A percentile compares a stretch with the other conserved stretches of the same genome.
These are phyloP conservation scores for Caenorhabditis sp. DNA, from an alignment of 2,888 invertebrate species.

Conservation along the genomic window DNA sequence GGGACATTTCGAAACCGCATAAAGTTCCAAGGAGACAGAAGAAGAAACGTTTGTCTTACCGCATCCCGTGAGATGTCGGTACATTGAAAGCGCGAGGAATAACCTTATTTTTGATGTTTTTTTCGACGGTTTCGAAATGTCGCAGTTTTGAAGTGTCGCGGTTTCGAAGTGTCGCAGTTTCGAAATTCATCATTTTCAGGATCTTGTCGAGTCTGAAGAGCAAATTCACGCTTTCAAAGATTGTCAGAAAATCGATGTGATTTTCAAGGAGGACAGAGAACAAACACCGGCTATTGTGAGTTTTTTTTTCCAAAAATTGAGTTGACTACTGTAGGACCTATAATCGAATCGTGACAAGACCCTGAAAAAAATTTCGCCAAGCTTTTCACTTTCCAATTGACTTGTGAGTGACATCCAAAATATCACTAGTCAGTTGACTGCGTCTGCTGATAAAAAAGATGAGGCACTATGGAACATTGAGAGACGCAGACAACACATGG, in stretches of 20 bases:
- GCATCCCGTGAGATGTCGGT: no score
- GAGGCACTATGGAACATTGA: neutral
- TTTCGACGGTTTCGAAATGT: no score
- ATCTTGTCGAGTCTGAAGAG: slow-evolving; percentile 45
- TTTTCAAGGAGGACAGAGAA: slow-evolving; percentile 35
- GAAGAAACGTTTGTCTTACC: no score
- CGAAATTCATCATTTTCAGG: no score
- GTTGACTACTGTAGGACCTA: neutral
- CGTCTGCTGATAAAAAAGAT: neutral
- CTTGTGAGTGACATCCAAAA: slow-evolving; percentile 16
- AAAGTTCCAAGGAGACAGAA: no score
- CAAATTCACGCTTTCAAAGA: slow-evolving; percentile 52
- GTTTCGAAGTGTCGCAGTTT: no score
- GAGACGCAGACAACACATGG: neutral
- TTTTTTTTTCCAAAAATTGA: neutral
- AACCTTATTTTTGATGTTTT: no score
- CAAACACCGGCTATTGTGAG: slow-evolving; percentile 29
- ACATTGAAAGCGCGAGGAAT: no score
- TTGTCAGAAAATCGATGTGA: slow-evolving; percentile 56
- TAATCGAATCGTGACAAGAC: neutral
- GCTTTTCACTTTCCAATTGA: neutral
- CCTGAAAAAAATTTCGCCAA: no score
- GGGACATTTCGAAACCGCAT: no score
- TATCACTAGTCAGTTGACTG: neutral
- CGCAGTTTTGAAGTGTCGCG: no score